A percentile compares a stretch with the other conserved stretches of the same genome.
These are phyloP conservation scores for Periophthalmus modestus DNA, from an alignment of 2,113 vertebrate species.

Conservation along the genomic window DNA sequence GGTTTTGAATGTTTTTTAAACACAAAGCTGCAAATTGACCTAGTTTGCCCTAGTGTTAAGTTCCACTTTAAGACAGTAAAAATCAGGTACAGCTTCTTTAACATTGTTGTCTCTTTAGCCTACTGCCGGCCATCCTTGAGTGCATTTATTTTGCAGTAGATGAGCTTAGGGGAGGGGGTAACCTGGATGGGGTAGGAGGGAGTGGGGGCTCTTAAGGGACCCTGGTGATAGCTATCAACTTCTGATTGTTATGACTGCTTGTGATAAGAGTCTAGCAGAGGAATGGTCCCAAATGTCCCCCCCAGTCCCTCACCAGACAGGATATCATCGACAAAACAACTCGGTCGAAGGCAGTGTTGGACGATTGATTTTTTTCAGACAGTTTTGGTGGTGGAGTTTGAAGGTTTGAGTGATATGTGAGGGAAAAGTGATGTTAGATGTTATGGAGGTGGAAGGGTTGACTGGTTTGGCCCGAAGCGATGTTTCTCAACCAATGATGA, in stretches of 20 bases:
- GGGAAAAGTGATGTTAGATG: background rate
- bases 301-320: background rate
- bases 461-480: background rate
- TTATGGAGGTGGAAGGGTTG: background rate
- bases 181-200: no score
- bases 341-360: background rate
- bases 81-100: no score
- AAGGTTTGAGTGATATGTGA: background rate
- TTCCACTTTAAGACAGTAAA: no score
- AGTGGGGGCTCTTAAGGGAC: slow-evolving; percentile 1
- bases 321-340: slow-evolving; percentile 5
- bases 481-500: background rate
- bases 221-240: slow-evolving; percentile 1
- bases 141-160: background rate
- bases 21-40: no score
- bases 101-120: no score
- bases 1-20: no score
- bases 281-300: background rate
- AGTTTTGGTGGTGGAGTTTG: background rate
- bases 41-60: no score
- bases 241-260: slow-evolving; percentile 1
- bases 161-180: no score
- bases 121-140: no score
- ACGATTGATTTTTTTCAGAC: background rate
- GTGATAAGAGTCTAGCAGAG: background rate